Conservation (phyloP, 2,888 invertebrate species). For the Ichneumoninae sp. region DNA sequence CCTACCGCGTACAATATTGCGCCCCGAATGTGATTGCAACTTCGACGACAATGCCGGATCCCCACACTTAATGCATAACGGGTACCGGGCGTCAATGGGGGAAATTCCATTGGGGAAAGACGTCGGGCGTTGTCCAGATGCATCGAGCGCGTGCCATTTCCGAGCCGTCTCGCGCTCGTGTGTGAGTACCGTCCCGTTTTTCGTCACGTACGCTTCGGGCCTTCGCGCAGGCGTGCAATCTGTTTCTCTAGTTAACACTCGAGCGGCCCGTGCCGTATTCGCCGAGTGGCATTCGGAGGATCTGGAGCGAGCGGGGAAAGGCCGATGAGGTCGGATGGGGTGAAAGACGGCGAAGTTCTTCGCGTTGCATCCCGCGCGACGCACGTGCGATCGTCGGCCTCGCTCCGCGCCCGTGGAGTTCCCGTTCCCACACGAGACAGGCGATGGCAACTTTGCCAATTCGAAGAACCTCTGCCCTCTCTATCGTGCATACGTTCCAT, state of each 20-base stretch:
- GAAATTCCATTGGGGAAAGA: slow-evolving; percentile 3
- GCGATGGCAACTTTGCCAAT: slow-evolving; percentile 62
- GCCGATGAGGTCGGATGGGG: slow-evolving; percentile 35
- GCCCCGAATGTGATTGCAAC: slow-evolving; percentile 32
- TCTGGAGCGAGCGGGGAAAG: slow-evolving; percentile 45
- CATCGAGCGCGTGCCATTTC: not conserved
- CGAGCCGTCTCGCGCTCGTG: not conserved
- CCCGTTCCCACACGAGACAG: not conserved
- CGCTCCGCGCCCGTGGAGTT: not conserved
- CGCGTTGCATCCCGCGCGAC: slow-evolving; percentile 8
- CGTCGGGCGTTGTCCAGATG: not conserved
- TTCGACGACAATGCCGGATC: slow-evolving; percentile 51
- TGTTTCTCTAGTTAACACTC: slow-evolving; percentile 29
- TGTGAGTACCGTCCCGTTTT: not conserved
- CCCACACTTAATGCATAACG: slow-evolving; percentile 46
- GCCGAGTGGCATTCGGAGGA: not conserved
- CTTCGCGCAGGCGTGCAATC: slow-evolving; percentile 18
- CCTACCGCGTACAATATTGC: slow-evolving; percentile 22
- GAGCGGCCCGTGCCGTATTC: not conserved
- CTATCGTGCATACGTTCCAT: slow-evolving; percentile 45
- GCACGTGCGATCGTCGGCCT: slow-evolving; percentile 56
- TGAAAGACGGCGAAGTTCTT: slow-evolving; percentile 10
- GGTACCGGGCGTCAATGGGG: slow-evolving; percentile 5
- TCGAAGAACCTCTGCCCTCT: slow-evolving; percentile 48
- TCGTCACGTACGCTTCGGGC: not conserved